Conservation (phyloP, 2,888 invertebrate species). For the Blera fallax region DNA sequence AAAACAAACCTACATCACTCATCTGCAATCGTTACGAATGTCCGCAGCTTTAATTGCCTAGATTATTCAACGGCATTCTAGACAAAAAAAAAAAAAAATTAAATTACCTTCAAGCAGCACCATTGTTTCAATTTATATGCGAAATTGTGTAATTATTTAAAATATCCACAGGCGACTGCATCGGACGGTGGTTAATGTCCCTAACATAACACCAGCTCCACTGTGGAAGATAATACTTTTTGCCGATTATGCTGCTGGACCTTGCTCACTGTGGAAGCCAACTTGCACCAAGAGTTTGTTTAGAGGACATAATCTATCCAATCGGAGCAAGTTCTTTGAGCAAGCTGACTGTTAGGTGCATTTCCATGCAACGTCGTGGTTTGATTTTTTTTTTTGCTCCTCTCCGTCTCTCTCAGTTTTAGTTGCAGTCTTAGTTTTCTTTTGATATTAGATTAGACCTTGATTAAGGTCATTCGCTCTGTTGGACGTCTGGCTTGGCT, state of each 20-base stretch:
- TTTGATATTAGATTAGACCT: slow-evolving; percentile 69
- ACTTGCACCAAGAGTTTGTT: slow-evolving; percentile 34
- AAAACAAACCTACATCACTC: neutral
- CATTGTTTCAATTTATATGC: slow-evolving; percentile 64
- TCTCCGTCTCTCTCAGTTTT: neutral
- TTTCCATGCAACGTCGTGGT: slow-evolving; percentile 36
- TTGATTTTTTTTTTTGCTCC: slow-evolving; percentile 29
- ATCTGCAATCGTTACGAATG: slow-evolving; percentile 22
- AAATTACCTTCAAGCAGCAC: slow-evolving; percentile 2
- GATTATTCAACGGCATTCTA: slow-evolving; percentile 49
- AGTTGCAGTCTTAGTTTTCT: slow-evolving; percentile 37
- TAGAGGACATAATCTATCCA: slow-evolving; percentile 65
- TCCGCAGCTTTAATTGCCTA: slow-evolving; percentile 38
- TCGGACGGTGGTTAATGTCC: slow-evolving; percentile 41
- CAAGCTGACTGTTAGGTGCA: slow-evolving; percentile 55
- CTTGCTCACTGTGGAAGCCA: neutral
- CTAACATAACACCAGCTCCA: slow-evolving; percentile 15
- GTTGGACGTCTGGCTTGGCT: slow-evolving; percentile 66
- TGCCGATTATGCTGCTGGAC: slow-evolving; percentile 4
- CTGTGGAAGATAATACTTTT: slow-evolving; percentile 25
- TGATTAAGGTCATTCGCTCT: slow-evolving; percentile 72
- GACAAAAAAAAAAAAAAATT: neutral
- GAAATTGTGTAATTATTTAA: slow-evolving; percentile 57
- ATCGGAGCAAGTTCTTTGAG: slow-evolving; percentile 66
- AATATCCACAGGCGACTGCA: slow-evolving; percentile 45